Evolutionary conservation across 2,797 vertebrate genomes (phyloP), one percentile per base, ranked within the genome.

Genomic region (Mus minutoides): DNA sequence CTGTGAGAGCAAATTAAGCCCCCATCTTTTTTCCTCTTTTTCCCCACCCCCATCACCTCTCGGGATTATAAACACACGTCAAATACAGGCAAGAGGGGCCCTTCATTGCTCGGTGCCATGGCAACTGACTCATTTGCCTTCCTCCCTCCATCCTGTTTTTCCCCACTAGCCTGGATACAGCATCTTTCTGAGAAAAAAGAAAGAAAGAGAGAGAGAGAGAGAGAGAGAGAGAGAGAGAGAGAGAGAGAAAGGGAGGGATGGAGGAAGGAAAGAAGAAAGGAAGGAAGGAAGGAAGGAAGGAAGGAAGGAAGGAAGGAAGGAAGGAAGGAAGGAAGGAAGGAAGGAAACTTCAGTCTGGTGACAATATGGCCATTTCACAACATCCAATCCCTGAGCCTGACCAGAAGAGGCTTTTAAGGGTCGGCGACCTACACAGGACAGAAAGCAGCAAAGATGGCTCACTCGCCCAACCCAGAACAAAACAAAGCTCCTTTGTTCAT

Each of bases 1-100:
- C 96, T 77, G 80, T 13, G 40, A 93, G 96, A 96, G 91, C 96
- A 83, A 91, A 95, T 87, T 91, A 96, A 96, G 96, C 91, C 91
- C 89, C 80, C 87, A 91, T 93, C 85, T 95, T 95, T 95, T 91
- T 92, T 95, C 89, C n/a, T 87, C 87, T 91, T 76, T 31, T 56
- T 79, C 83, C 62, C 95, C 56, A 12, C 96, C 95, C 90, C 93
- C 95, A 69, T 78, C 14, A 80, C 85, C 90, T 97, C 91, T 94
- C 17, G 43, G 93, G 93, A 96, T 79, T 64, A 69, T 82, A 95
- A 96, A 93, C 93, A 95, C 94, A 88, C 76, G 2, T 94, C 92
- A 90, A 76, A 86, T 71, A 86, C 60, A 37, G 13, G 93, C 80
- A 11, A 89, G 67, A 78, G 91, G 79, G 92, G 91, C 94, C 92